Percentiles rank a stretch among this genome's conserved stretches.
phyloP scores from a whole-genome alignment of 64 coral and sea anemone genomes.

The Pachyseris speciosa region DNA sequence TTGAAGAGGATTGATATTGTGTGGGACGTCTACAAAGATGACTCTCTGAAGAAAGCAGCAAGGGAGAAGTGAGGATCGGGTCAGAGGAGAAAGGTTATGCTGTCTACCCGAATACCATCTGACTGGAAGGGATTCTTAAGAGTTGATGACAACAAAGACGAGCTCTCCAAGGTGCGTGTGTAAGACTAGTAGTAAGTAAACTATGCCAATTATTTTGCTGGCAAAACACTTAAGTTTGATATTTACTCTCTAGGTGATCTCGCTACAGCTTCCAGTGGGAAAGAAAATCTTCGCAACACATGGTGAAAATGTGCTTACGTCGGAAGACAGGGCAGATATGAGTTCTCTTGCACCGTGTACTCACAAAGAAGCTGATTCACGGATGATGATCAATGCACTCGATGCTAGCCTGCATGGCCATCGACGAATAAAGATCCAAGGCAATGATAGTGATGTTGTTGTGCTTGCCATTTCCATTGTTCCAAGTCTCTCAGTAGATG shows the following conservation, averaged over 20 bases:
- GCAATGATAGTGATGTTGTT: slow-evolving; percentile 59
- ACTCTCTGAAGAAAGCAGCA: slow-evolving; percentile 24
- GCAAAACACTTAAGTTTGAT: not conserved
- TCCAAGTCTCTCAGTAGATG: slow-evolving; percentile 14
- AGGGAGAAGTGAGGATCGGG: slow-evolving; percentile 48
- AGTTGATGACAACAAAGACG: slow-evolving; percentile 53
- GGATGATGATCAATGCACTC: slow-evolving; percentile 20
- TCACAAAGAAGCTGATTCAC: slow-evolving; percentile 44
- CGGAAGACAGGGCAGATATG: not conserved
- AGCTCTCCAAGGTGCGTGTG: slow-evolving; percentile 18
- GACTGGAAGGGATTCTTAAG: slow-evolving; percentile 43
- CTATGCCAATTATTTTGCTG: not conserved
- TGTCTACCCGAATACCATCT: slow-evolving; percentile 21
- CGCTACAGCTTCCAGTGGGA: slow-evolving; percentile 19
- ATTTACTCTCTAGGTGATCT: slow-evolving; percentile 12
- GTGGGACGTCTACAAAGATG: slow-evolving; percentile 27
- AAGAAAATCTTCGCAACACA: slow-evolving; percentile 28
- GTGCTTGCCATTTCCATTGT: slow-evolving; percentile 50
- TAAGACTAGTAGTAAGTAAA: not conserved
- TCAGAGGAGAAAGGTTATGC: slow-evolving; percentile 22
- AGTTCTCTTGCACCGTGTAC: slow-evolving; percentile 31
- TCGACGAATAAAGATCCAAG: slow-evolving; percentile 17
- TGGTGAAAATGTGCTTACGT: not conserved
- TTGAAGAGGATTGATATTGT: slow-evolving; percentile 42
- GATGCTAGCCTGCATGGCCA: slow-evolving; percentile 14